Evolutionary conservation across 2,888 invertebrate genomes (phyloP), one percentile per base, ranked within the genome.

Genomic region (Aromia moschata): DNA sequence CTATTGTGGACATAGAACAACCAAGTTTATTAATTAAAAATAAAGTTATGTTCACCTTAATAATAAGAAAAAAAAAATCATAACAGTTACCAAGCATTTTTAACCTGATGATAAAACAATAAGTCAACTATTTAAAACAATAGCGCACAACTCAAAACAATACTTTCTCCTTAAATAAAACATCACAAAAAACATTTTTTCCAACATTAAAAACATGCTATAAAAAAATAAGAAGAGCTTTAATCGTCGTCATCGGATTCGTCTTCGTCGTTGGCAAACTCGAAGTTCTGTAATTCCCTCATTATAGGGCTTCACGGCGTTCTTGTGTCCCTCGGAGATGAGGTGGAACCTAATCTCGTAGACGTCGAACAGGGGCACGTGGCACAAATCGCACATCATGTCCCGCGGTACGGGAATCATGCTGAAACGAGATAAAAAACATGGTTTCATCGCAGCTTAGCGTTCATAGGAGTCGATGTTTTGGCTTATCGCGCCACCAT

Each of bases 131-230:
- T n/a, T n/a, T n/a, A n/a, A n/a, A n/a, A n/a, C n/a, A n/a, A n/a
- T n/a, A n/a, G n/a, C 3, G n/a, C 17, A 46, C 46, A 33, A 46
- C 33, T 46, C 33, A 46, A 46, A 46, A 46, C 46, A 46, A 46
- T 33, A 46, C 33, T 33, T 30, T 30, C 10, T 4, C 16, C n/a
- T 7, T 3, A 4, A 46, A 45, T n/a, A 41, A 4, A 41, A 16
- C 15, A 17, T 20, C 20, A 43, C 18, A 43, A 20, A 25, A 20
- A 25, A 20, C 10, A 12, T 43, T n/a, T 20, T n/a, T n/a, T n/a
- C 9, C 4, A 11, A 14, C 11, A 16, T 1, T 40, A 43, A 36
- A 33, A 10, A 46, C 0, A 33, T 33, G 15, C n/a, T n/a, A n/a
- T 25, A 20, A 43, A 44, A 25, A 44, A 20, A n/a, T 11, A 44